Evolutionary conservation across 2,113 vertebrate species (phyloP).

Genomic region (Vulpes ferrilata): DNA sequence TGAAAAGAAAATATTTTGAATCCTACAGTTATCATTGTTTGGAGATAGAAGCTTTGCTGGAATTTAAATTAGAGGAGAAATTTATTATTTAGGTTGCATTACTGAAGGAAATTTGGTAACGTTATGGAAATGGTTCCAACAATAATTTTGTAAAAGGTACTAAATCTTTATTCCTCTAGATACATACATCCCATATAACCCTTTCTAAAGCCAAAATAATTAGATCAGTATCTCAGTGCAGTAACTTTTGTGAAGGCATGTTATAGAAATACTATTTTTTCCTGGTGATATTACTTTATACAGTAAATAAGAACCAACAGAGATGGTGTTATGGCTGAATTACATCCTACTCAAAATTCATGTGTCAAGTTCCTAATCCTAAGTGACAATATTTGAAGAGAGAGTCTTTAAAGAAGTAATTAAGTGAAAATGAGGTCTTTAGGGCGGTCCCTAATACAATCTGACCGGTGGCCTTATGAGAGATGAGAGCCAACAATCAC

Average conservation of each 20-base stretch:
- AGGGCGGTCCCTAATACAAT: background rate
- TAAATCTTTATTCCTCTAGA: background rate
- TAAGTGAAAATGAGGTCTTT: background rate
- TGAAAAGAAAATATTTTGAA: background rate
- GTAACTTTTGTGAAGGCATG: background rate
- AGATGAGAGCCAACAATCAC: background rate
- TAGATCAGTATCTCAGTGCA: background rate
- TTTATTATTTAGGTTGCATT: background rate
- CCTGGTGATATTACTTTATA: background rate
- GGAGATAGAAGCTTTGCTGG: background rate
- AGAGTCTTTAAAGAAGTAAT: background rate
- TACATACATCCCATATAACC: background rate
- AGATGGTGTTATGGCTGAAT: background rate
- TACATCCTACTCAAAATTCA: background rate
- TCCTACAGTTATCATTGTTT: background rate
- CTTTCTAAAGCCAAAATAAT: background rate
- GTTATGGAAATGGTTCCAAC: background rate
- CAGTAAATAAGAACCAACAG: background rate
- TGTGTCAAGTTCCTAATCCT: background rate
- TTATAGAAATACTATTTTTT: background rate
- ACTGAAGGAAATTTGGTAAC: background rate
- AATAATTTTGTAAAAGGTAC: background rate
- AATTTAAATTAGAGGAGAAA: constrained; percentile 13
- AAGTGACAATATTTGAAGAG: background rate
- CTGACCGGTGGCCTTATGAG: background rate